These are phyloP conservation scores for Spea hammondii DNA, from an alignment of 2,797 vertebrate genomes.

Conservation along the genomic window DNA sequence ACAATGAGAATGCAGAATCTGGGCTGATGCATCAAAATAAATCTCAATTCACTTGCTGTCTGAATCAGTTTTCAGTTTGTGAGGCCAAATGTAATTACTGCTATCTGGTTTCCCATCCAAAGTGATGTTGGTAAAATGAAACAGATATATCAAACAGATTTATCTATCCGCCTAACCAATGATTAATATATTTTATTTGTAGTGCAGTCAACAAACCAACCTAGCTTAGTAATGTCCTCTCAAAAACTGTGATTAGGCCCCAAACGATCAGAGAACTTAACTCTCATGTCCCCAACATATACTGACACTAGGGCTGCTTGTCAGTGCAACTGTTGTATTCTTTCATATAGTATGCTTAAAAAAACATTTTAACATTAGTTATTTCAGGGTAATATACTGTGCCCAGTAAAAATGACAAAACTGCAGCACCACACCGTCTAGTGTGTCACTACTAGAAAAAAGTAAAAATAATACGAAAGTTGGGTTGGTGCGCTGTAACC, in stretches of 20 bases:
- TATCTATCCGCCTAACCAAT: slow-evolving; percentile 5
- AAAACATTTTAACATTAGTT: no score
- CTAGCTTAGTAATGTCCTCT: background rate
- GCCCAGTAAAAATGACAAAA: no score
- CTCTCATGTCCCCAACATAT: background rate
- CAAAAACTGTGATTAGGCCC: no score
- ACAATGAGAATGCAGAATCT: slow-evolving; percentile 5
- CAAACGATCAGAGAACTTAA: background rate
- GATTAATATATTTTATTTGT: slow-evolving; percentile 3
- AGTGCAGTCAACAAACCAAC: background rate
- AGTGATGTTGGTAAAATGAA: slow-evolving; percentile 11
- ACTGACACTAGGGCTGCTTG: background rate
- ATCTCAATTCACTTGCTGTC: background rate
- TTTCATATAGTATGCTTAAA: no score
- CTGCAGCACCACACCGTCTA: no score
- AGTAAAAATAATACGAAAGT: no score
- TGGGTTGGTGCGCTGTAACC: no score
- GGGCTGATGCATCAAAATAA: background rate
- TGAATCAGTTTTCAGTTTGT: background rate
- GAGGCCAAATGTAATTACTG: slow-evolving; percentile 14
- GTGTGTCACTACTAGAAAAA: no score
- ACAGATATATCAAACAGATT: background rate
- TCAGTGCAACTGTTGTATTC: no score
- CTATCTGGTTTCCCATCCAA: background rate
- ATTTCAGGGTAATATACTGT: no score